Conservation (phyloP, 2,888 invertebrate species). For the Pedicia rivosa region DNA sequence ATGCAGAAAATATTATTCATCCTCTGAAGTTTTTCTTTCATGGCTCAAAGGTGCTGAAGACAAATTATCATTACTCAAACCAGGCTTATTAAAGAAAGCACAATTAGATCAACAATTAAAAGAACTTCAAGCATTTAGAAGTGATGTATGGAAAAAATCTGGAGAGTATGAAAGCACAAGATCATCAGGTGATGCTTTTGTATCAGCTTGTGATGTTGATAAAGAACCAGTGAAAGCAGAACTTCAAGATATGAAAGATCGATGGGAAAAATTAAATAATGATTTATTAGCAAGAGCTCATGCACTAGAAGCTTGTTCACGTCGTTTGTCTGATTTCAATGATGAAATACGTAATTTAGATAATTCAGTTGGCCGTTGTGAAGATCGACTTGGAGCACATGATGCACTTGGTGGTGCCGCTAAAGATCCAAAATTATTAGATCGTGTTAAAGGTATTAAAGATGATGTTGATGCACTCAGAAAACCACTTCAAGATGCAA, state of each 20-base stretch:
- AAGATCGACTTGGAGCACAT: conserved; percentile 56
- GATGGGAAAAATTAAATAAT: conserved; percentile 86
- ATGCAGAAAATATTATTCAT: conserved; percentile 75
- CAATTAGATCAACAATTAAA: conserved; percentile 78
- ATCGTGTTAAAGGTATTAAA: conserved; percentile 64
- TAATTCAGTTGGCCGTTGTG: conserved; percentile 71
- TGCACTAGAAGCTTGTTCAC: conserved; percentile 56
- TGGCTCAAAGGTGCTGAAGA: conserved; percentile 83
- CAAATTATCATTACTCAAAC: conserved; percentile 58
- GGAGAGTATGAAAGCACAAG: conserved; percentile 85
- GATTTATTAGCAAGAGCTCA: conserved; percentile 35
- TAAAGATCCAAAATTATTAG: conserved; percentile 67
- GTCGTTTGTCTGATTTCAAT: conserved; percentile 67
- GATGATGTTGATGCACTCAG: conserved; percentile 68
- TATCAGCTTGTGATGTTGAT: conserved; percentile 77
- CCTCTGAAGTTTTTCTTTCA: conserved; percentile 69
- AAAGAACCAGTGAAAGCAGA: conserved; percentile 77
- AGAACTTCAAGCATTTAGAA: conserved; percentile 76
- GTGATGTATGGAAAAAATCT: conserved; percentile 83
- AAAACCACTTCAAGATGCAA: conserved; percentile 46
- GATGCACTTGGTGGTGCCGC: conserved; percentile 58
- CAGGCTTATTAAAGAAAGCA: conserved; percentile 66
- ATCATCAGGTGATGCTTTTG: conserved; percentile 73
- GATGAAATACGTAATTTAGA: conserved; percentile 75
- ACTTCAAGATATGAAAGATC: conserved; percentile 61